Base-by-base conservation (phyloP, 1,140 invertebrate genomes). In the Lineus longissimus region DNA sequence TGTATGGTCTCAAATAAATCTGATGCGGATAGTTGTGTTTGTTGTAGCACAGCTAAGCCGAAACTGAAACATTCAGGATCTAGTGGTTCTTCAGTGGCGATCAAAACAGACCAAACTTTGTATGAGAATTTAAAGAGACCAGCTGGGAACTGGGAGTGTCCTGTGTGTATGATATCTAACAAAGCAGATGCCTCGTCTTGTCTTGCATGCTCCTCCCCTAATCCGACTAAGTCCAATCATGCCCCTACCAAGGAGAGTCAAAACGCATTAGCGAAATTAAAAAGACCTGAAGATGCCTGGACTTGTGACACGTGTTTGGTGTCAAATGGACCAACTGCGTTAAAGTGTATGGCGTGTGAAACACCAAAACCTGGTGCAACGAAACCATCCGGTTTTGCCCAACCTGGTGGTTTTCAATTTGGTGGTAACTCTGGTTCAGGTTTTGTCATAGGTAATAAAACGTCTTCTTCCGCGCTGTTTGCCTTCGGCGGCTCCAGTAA, bases 1-100 rank as follows among this genome's bases (percentile, higher is more conserved):
- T 91, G 89, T 77, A 84, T 87, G 81, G 81, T 90, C 1, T 78
- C 81, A 55, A 91, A 91, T 77, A 85, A 87, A 45, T 70, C 78
- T 19, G 79, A 80, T 11, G 77, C 78, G 19, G 67, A 66, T 2
- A 88, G 86, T 64, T 91, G 89, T 80, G 79, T 85, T 2, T 87
- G 87, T 11, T 91, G 89, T 77, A 83, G 84, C 66, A 79, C 84
- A 27, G 74, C 85, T 0, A 90, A 87, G 72, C 87, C 88, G 36
- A 77, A 36, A 15, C 33, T 15, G 4, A 36, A 4, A 15, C 4
- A 36, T 36, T 36, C 33, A 7, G 33, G 33, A 36, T 36, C 33
- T 36, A 36, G 15, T 36, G 33, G 33, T 15, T 15, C 33, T 4
- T 7, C 33, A 15, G 33, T 4, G 33, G 4, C 71, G 40, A 71